Conservation (phyloP, 2,888 invertebrate species). For the Hanleya hanleyi region DNA sequence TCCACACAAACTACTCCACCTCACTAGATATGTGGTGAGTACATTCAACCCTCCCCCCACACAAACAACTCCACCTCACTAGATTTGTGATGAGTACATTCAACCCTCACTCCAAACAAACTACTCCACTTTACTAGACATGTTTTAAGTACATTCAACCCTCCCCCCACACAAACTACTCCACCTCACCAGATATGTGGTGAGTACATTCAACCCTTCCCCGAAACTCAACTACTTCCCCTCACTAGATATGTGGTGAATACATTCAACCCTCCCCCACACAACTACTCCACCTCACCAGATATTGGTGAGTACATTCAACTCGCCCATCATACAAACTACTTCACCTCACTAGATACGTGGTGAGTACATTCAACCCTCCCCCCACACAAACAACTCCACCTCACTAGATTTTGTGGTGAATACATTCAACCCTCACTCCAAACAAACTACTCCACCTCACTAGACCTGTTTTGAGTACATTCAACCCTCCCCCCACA, state of each 20-base stretch:
- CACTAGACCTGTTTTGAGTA: constrained; percentile 44
- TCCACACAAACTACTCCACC: not conserved
- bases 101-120: too few species aligned
- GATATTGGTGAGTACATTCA: not conserved
- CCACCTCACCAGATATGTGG: constrained; percentile 81
- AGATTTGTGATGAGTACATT: not conserved
- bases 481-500: not conserved
- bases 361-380: not conserved
- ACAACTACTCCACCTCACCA: not conserved
- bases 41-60: too few species aligned
- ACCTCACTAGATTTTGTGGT: not conserved
- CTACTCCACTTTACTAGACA: not conserved
- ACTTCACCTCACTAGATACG: not conserved
- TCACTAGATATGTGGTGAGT: not conserved
- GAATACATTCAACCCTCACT: too few species aligned
- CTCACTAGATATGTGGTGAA: constrained; percentile 77
- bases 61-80: not conserved
- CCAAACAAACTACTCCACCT: not conserved
- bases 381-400: not conserved
- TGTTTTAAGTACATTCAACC: constrained; percentile 42
- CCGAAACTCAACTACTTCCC: constrained; percentile 79
- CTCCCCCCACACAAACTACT: constrained; percentile 77
- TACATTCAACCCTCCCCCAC: too few species aligned
- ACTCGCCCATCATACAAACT: too few species aligned
- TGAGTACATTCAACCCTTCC: constrained; percentile 60